Evolutionary conservation across 2,888 invertebrate genomes (phyloP).

Genomic region (Elaeidobius kamerunicus): DNA sequence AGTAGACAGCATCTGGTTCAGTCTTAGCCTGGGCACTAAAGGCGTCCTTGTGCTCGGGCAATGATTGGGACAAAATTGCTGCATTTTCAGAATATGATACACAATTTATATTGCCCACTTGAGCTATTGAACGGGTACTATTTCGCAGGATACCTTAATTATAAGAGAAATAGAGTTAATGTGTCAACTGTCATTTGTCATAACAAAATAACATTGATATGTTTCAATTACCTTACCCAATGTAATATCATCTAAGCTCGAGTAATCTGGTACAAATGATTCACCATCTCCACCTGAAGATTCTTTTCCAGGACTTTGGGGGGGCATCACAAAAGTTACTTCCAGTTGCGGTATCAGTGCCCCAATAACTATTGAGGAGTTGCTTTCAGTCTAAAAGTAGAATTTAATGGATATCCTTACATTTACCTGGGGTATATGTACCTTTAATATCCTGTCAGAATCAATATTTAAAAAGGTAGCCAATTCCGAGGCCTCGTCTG

Average conservation of each 20-base stretch:
- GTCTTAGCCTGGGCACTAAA: neutral
- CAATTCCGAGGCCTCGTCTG: conserved; percentile 78
- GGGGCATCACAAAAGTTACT: conserved; percentile 83
- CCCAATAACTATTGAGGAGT: conserved; percentile 64
- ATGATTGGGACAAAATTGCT: conserved; percentile 14
- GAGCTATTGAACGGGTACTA: conserved; percentile 26
- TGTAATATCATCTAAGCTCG: conserved; percentile 76
- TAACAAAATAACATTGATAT: neutral
- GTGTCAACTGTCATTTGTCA: too few relatives aligned
- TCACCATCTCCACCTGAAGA: conserved; percentile 81
- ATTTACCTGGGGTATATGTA: conserved; percentile 38
- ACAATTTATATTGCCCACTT: conserved; percentile 17
- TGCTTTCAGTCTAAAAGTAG: conserved; percentile 47
- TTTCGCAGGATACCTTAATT: conserved; percentile 27
- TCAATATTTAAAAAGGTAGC: conserved; percentile 77
- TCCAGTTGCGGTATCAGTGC: conserved; percentile 83
- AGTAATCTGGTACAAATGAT: conserved; percentile 77
- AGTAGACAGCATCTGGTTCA: conserved; percentile 1
- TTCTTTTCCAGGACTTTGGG: conserved; percentile 80
- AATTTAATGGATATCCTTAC: neutral
- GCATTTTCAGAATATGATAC: conserved; percentile 30
- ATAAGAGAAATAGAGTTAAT: neutral
- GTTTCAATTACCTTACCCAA: too few relatives aligned
- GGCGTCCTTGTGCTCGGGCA: conserved; percentile 11
- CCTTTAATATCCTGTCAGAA: conserved; percentile 66